These are phyloP conservation scores for Stichodactyla mertensii DNA, from an alignment of 64 coral and sea anemone genomes.

Conservation along the genomic window DNA sequence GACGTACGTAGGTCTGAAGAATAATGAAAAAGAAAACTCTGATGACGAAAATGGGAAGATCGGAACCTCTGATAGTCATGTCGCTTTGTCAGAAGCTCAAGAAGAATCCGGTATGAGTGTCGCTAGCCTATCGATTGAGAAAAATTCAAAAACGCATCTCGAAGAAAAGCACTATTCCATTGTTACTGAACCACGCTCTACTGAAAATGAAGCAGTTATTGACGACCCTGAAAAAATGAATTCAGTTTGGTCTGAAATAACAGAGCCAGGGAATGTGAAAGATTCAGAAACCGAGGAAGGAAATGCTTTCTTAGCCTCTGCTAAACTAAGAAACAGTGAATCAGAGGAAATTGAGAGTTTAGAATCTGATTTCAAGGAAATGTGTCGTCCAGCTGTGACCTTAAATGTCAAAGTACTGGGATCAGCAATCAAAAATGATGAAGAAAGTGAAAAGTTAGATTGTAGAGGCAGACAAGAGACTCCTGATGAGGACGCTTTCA, in stretches of 20 bases:
- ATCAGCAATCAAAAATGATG: background rate
- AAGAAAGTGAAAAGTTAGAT: background rate
- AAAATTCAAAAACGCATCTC: background rate
- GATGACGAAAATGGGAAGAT: no score
- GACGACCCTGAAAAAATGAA: background rate
- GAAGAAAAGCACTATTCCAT: background rate
- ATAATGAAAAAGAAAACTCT: background rate
- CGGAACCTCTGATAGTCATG: no score
- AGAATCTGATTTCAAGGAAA: background rate
- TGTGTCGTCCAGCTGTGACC: background rate
- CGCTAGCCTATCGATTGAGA: slow-evolving; percentile 1
- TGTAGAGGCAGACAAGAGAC: background rate
- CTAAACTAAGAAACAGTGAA: background rate
- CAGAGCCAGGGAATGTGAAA: background rate
- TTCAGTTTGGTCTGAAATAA: background rate
- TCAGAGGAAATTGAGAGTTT: background rate
- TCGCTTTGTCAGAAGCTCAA: no score
- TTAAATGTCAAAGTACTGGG: background rate
- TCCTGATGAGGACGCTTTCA: background rate
- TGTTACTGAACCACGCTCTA: background rate
- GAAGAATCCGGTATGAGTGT: background rate
- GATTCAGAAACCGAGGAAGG: background rate
- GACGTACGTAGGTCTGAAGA: background rate
- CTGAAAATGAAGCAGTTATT: background rate
- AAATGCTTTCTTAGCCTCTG: background rate